Evolutionary conservation across 2,113 vertebrate species (phyloP).

Genomic region (Rhinolophus ferrumequinum): DNA sequence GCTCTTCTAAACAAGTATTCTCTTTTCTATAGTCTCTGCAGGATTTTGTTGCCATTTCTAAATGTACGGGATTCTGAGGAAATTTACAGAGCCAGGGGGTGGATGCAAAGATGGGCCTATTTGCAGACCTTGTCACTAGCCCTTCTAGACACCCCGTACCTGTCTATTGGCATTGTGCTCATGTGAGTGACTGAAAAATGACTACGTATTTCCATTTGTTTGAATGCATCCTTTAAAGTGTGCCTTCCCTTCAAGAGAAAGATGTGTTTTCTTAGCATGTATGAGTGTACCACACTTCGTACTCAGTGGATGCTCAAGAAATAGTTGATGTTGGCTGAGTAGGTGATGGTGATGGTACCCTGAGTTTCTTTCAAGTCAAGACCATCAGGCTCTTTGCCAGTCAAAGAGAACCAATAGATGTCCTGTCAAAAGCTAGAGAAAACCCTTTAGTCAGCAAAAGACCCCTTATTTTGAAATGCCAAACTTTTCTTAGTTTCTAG

Average conservation of each 20-base stretch:
- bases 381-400: neutral
- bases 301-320: neutral
- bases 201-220: neutral
- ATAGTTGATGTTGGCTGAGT: slow-evolving; percentile 24
- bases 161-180: neutral
- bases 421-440: neutral
- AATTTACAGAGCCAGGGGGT: neutral
- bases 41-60: slow-evolving; percentile 13
- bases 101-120: neutral
- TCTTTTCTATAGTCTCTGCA: neutral
- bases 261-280: neutral
- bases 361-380: slow-evolving; percentile 16
- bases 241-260: neutral
- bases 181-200: slow-evolving; percentile 3
- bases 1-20: neutral
- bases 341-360: neutral
- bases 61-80: neutral
- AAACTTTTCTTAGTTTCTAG: neutral
- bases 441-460: neutral
- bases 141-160: neutral
- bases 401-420: neutral
- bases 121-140: neutral
- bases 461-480: slow-evolving; percentile 21
- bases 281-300: neutral
- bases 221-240: neutral